These are phyloP conservation scores for Drosophila suzukii DNA, from an alignment of 1,140 invertebrate genomes.

Conservation along the genomic window DNA sequence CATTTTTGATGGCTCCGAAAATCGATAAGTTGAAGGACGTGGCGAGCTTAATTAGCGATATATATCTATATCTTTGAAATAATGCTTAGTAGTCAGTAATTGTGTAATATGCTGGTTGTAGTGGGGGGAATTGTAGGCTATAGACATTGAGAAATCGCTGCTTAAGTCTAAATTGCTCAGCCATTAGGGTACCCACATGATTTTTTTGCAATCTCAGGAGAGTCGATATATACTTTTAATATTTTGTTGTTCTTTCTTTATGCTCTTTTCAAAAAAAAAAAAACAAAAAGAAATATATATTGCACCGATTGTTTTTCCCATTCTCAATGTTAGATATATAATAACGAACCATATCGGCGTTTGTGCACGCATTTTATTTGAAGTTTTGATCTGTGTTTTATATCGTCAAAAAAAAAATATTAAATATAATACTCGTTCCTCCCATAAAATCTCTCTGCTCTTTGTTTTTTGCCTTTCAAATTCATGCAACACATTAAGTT, in stretches of 20 bases:
- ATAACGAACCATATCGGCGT: slow-evolving; percentile 49
- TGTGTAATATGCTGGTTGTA: slow-evolving; percentile 31
- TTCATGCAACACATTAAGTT: slow-evolving; percentile 42
- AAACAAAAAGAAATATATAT: neutral
- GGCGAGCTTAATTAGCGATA: slow-evolving; percentile 32
- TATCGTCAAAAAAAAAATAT: slow-evolving; percentile 19
- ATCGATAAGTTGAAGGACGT: slow-evolving; percentile 24
- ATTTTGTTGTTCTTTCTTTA: slow-evolving; percentile 43
- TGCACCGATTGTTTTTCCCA: slow-evolving; percentile 53
- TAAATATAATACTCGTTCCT: slow-evolving; percentile 35
- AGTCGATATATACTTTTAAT: slow-evolving; percentile 11
- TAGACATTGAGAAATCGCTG: slow-evolving; percentile 48
- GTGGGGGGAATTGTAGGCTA: slow-evolving; percentile 21
- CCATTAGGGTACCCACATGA: slow-evolving; percentile 28
- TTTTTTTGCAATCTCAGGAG: slow-evolving; percentile 6
- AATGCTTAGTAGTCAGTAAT: slow-evolving; percentile 40
- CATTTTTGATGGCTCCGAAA: slow-evolving; percentile 33
- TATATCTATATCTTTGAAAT: slow-evolving; percentile 11
- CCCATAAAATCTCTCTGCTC: slow-evolving; percentile 44
- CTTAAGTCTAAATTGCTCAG: slow-evolving; percentile 24
- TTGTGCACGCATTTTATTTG: slow-evolving; percentile 82
- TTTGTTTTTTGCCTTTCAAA: slow-evolving; percentile 28
- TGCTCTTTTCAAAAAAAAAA: slow-evolving; percentile 32
- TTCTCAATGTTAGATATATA: slow-evolving; percentile 47
- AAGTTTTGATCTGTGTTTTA: slow-evolving; percentile 53